Conservation (phyloP, 2,888 invertebrate genomes). For the Acronicta aceris region DNA sequence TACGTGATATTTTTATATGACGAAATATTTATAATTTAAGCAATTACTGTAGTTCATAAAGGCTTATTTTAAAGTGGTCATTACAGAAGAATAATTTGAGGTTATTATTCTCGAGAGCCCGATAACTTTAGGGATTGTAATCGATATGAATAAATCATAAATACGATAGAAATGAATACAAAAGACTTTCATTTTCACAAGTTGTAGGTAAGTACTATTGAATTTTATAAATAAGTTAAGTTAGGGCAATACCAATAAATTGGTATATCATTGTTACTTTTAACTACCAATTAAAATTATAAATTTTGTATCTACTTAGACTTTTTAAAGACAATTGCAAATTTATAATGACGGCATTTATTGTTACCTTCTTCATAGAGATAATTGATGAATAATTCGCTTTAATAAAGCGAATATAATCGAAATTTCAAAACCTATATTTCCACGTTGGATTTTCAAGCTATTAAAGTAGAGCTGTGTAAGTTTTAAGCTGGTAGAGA, state of each 20-base stretch:
- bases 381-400: too few relatives aligned
- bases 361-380: constrained; percentile 11
- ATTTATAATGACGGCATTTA: not conserved
- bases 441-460: constrained; percentile 26
- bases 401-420: constrained; percentile 14
- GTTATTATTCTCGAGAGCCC: constrained; percentile 20
- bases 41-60: constrained; percentile 16
- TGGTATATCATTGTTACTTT: constrained; percentile 5
- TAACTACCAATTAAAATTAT: constrained; percentile 8
- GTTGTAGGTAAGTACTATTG: constrained; percentile 9
- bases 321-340: constrained; percentile 2
- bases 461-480: constrained; percentile 46
- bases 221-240: constrained; percentile 3
- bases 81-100: constrained; percentile 18
- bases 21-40: constrained; percentile 19
- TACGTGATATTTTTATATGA: constrained; percentile 2
- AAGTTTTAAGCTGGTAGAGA: constrained; percentile 48
- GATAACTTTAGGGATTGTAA: constrained; percentile 30
- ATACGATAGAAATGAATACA: constrained; percentile 23
- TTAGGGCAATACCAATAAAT: not conserved
- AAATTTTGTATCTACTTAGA: not conserved
- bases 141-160: constrained; percentile 37
- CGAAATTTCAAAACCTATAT: constrained; percentile 19
- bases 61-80: constrained; percentile 39
- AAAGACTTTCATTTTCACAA: constrained; percentile 21